Evolutionary conservation across 2,797 vertebrate genomes (phyloP), one percentile per base, ranked within the genome.

Genomic region (Petrocephalus schoutedeni): DNA sequence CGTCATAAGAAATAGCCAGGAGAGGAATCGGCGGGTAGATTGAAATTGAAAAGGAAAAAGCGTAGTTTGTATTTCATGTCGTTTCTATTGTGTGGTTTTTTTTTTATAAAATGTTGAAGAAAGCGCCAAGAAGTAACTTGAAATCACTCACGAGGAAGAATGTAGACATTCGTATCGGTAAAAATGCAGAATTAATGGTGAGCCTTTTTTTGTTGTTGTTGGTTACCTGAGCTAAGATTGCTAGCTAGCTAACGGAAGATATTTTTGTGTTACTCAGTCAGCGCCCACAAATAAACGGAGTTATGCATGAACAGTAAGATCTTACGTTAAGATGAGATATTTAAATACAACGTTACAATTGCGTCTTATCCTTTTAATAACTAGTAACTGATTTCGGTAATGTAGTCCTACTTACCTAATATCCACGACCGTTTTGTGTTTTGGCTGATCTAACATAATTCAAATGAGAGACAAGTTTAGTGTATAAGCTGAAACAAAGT

Each of bases 141-240:
- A 92, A 90, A 87, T 77, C 83, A 4, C 87, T 87, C 0, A 90
- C 91, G 88, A 92, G 87, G 74, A 90, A 91, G 82, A 91, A 86
- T 23, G 6, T 87, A 14, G 87, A 87, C 61, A 82, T 90, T 59
- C 89, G 89, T 2, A 57, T 92, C 2, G 90, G 91, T 32, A 90
- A 88, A 89, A 92, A 91, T 87, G 89, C 92, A 45, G 92, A 92
- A 19, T 86, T 92, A 85, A 90, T 92, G 92, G 92, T 92, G 83
- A 92, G 91, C 89, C 77, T 74, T 82, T 21, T 67, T 87, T 89
- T 59, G 9, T 49, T n/a, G 45, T 77, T 80, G 74, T 80, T 80
- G 7, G 74, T 41, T 21, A 21, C 41, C 19, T 49, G 74, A 21
- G 74, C 74, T 80, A 49, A 77, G 41, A 49, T 80, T 80, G 41